phyloP scores from a whole-genome alignment of 1,140 invertebrate species.

The Drosophila azteca region DNA sequence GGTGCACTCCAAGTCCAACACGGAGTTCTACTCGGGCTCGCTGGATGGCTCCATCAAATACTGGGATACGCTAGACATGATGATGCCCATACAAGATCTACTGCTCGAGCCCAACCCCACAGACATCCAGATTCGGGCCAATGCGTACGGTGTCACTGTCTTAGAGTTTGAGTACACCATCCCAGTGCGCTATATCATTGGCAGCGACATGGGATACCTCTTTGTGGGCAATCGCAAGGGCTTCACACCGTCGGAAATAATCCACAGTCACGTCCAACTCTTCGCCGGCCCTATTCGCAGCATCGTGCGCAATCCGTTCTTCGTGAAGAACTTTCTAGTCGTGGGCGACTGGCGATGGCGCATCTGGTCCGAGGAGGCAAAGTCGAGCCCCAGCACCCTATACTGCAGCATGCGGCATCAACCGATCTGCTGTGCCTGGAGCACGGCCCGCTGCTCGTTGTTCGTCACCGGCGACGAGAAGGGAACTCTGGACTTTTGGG shows the following conservation, averaged over 20 bases:
- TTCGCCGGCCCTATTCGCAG: constrained; percentile 92
- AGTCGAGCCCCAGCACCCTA: constrained; percentile 93
- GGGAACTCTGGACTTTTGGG: constrained; percentile 94
- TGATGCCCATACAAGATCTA: constrained; percentile 89
- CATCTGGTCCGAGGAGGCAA: constrained; percentile 95
- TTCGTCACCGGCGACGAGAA: constrained; percentile 92
- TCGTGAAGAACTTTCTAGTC: constrained; percentile 94
- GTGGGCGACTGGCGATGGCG: constrained; percentile 94
- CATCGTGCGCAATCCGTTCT: constrained; percentile 93
- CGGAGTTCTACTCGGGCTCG: constrained; percentile 93
- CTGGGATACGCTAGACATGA: constrained; percentile 93
- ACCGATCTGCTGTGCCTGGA: constrained; percentile 92
- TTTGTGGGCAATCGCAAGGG: constrained; percentile 91
- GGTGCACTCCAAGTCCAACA: constrained; percentile 90
- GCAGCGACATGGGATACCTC: constrained; percentile 89
- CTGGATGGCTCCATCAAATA: constrained; percentile 92
- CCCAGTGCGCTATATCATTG: constrained; percentile 89
- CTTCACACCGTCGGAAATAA: constrained; percentile 89
- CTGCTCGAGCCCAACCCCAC: constrained; percentile 88
- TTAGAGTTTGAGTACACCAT: constrained; percentile 94
- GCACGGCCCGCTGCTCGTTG: constrained; percentile 90
- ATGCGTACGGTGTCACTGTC: constrained; percentile 89
- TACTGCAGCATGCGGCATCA: constrained; percentile 88
- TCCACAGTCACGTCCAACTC: constrained; percentile 87
- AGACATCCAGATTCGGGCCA: constrained; percentile 86